Conservation (phyloP, 2,888 invertebrate species). For the Clunio marinus region DNA sequence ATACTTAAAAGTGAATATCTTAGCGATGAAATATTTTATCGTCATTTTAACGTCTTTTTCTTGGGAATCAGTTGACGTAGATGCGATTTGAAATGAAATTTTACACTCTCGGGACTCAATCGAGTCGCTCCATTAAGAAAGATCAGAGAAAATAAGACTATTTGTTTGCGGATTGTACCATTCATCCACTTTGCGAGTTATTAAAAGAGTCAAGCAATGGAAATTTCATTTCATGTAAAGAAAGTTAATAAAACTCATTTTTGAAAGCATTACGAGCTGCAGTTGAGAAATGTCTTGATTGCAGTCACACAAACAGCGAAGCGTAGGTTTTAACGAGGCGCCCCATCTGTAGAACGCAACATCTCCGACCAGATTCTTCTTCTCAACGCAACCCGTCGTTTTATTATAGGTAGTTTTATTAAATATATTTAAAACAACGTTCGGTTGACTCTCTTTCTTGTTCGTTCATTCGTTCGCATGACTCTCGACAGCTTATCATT, state of each 20-base stretch:
- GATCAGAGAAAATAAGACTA: conserved; percentile 4
- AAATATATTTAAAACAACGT: too few species aligned
- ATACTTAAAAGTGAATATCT: not conserved
- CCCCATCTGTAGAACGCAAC: conserved; percentile 16
- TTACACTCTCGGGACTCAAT: not conserved
- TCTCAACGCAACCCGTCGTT: not conserved
- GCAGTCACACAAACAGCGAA: not conserved
- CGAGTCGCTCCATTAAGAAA: not conserved
- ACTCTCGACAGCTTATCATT: conserved; percentile 23
- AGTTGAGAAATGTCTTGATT: not conserved
- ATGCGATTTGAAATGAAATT: not conserved
- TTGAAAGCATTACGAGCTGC: conserved; percentile 18
- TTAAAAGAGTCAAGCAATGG: not conserved
- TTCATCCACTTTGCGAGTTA: conserved; percentile 8
- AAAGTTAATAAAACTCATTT: not conserved
- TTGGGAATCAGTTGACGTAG: not conserved
- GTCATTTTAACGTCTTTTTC: conserved; percentile 3
- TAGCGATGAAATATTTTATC: conserved; percentile 13
- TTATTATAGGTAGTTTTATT: too few species aligned
- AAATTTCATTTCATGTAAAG: not conserved
- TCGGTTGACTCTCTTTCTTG: too few species aligned
- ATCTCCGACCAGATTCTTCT: not conserved
- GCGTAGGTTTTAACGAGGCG: conserved; percentile 4
- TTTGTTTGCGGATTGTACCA: not conserved
- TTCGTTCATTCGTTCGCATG: too few species aligned